Evolutionary conservation across 2,113 vertebrate species (phyloP).

Genomic region (Setophaga coronata): DNA sequence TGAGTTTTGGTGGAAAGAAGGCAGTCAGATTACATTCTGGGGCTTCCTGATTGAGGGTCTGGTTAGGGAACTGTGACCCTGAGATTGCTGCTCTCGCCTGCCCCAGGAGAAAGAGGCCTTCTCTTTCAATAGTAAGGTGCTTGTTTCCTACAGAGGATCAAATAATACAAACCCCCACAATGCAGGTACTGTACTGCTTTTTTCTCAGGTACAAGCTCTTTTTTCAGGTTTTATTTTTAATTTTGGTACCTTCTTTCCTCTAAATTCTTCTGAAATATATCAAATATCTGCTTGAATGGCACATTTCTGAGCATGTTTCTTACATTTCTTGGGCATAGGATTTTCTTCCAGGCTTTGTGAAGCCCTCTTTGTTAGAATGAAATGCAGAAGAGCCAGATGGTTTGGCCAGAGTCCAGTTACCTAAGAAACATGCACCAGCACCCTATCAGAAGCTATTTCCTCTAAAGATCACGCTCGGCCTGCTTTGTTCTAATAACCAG

Average conservation of each 20-base stretch:
- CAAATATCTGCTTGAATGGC: not conserved
- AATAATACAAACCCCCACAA: not conserved
- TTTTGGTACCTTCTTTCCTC: not conserved
- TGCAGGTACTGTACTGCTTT: not conserved
- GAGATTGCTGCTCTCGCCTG: not conserved
- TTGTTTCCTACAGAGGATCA: not conserved
- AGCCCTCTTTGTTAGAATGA: conserved; percentile 58
- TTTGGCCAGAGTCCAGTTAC: conserved; percentile 50
- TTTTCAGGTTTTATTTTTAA: not conserved
- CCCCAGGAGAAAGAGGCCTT: not conserved
- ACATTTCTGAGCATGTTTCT: not conserved
- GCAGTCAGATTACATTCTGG: not conserved
- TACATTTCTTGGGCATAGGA: not conserved
- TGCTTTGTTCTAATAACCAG: conserved; percentile 42
- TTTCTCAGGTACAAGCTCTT: not conserved
- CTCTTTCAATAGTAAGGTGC: not conserved
- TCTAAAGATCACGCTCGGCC: conserved; percentile 7
- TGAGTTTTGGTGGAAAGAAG: not conserved
- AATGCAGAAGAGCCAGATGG: conserved; percentile 62
- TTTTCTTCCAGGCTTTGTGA: conserved; percentile 42
- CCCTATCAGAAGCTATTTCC: conserved; percentile 52
- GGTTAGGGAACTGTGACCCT: not conserved
- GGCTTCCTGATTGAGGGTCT: not conserved
- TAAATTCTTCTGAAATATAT: not conserved
- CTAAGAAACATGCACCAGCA: conserved; percentile 28